These are phyloP conservation scores for Oreohelix idahoensis DNA, from an alignment of 1,140 invertebrate genomes.

Conservation along the genomic window DNA sequence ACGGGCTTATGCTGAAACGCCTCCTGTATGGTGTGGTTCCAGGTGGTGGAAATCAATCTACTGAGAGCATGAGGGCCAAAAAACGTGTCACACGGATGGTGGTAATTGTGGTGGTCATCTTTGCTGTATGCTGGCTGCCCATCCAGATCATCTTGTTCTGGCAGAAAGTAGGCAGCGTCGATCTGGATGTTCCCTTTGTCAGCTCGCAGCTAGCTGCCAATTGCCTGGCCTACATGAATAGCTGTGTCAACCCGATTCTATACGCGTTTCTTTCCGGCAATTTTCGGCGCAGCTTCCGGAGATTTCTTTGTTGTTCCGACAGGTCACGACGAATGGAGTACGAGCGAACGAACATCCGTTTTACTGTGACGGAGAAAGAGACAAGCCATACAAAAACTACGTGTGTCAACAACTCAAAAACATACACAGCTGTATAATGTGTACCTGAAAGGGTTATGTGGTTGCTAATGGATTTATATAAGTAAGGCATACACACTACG, in stretches of 20 bases:
- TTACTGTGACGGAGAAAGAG: conserved; percentile 43
- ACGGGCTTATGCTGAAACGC: conserved; percentile 90
- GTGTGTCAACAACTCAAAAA: conserved; percentile 33
- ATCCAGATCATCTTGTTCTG: conserved; percentile 81
- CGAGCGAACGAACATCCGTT: conserved; percentile 61
- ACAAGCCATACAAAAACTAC: conserved; percentile 22
- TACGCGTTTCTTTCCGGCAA: conserved; percentile 93
- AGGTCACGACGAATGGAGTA: conserved; percentile 57
- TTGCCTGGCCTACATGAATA: conserved; percentile 95
- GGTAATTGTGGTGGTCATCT: conserved; percentile 92
- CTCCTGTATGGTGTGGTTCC: conserved; percentile 77
- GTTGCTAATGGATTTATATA: too few relatives aligned
- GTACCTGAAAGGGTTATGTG: background rate
- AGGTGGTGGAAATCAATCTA: conserved; percentile 80
- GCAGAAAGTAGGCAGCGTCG: conserved; percentile 75
- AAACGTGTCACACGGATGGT: conserved; percentile 94
- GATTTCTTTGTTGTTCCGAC: conserved; percentile 74
- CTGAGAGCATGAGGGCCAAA: conserved; percentile 85
- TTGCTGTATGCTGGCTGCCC: conserved; percentile 95
- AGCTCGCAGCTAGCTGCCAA: conserved; percentile 87
- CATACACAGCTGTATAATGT: conserved; percentile 28
- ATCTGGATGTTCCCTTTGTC: conserved; percentile 75
- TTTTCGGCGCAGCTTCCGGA: conserved; percentile 87
- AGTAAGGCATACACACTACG: too few relatives aligned
- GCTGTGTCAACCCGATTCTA: conserved; percentile 93